Conservation (phyloP, 2,113 vertebrate genomes). For the Laticauda colubrina region DNA sequence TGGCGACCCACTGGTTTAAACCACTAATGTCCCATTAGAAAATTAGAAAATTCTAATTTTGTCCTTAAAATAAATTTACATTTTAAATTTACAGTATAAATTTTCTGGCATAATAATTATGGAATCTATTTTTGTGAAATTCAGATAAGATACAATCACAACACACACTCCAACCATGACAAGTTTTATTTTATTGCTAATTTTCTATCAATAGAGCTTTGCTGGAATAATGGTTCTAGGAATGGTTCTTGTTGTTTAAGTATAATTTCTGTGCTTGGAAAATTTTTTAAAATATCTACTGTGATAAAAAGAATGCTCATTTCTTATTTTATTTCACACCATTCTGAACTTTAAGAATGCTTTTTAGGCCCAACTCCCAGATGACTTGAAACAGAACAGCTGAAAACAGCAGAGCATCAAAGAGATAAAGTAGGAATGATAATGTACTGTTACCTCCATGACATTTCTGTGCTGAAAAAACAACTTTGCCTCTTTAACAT, state of each 20-base stretch:
- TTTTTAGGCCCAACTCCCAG: background rate
- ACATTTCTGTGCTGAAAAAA: background rate
- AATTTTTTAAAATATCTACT: background rate
- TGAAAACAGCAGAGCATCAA: background rate
- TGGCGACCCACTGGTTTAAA: background rate
- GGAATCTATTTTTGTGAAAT: background rate
- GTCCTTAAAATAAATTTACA: background rate
- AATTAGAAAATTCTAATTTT: background rate
- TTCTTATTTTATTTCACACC: background rate
- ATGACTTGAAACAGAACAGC: background rate
- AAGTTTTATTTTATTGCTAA: background rate
- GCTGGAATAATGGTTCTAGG: background rate
- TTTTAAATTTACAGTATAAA: background rate
- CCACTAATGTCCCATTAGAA: background rate
- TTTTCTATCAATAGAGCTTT: background rate
- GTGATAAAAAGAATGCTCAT: background rate
- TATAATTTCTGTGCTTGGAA: background rate
- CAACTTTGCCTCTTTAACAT: background rate
- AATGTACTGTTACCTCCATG: background rate
- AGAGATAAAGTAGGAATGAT: background rate
- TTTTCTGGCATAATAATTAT: background rate
- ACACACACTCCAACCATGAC: background rate
- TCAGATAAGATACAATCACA: background rate
- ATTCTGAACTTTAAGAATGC: background rate
- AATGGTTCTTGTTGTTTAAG: background rate